Evolutionary conservation across 1,140 invertebrate genomes (phyloP), one percentile per base, ranked within the genome.

Genomic region (Ceratosolen solmsi): DNA sequence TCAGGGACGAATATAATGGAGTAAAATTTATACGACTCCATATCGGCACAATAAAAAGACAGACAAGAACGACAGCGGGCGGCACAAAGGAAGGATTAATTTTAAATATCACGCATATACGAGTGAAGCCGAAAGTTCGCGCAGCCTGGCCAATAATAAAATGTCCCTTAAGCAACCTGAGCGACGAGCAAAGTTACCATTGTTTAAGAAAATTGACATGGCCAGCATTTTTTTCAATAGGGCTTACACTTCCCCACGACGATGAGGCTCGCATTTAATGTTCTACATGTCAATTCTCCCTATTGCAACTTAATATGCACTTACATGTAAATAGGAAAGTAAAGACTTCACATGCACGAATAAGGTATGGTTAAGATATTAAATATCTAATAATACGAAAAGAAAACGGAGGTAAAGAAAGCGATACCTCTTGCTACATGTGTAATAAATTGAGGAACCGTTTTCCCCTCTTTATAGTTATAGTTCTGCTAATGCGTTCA

Each of bases 51-150:
- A 89, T 90, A 90, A 90, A 91, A 91, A 91, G 90, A 90, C 88
- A 88, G 89, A 85, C 85, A 85, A 84, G 85, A 85, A 86, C 85
- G 85, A 84, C 85, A 84, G 81, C 41, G 71, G 68, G 56, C 79
- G 80, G 85, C 87, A 91, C 90, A 91, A 92, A 92, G 89, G 89
- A 90, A 87, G 90, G 90, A 91, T 92, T 91, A 91, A 92, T 91
- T 91, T 90, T 90, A 90, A 92, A 91, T 90, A 92, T 91, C 87
- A 86, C 60, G 22, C 68, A 84, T 84, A 82, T 83, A 77, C 80
- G 79, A 81, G 79, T 54, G 82, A 68, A 86, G 83, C 84, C 85
- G 83, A 88, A 88, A 88, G 38, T 36, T 56, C 60, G 30, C 46
- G 30, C 38, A 7, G 58, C 51, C 36, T 56, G 38, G 65, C 74